Percentiles rank a stretch among this genome's conserved stretches.
Evolutionary conservation across 2,797 vertebrate genomes (phyloP).

Genomic region (Benthosema pterotum): DNA sequence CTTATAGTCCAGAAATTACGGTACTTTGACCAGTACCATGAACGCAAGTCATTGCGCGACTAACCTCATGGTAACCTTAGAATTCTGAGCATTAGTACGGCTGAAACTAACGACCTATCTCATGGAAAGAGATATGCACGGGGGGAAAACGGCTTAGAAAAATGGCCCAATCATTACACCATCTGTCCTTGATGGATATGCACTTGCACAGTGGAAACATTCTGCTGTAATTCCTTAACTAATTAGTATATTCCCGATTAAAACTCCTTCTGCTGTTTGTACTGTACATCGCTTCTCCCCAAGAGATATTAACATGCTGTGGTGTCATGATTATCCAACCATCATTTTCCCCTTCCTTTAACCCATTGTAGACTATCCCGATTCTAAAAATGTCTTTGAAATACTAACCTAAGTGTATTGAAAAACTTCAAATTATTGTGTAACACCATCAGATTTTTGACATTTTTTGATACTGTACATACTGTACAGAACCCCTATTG

Average conservation of each 20-base stretch:
- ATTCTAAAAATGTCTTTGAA: too few species aligned
- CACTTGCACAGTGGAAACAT: slow-evolving; percentile 41
- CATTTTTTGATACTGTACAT: too few species aligned
- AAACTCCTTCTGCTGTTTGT: slow-evolving; percentile 23
- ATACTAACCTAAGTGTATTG: too few species aligned
- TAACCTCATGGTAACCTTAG: background rate
- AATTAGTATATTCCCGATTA: background rate
- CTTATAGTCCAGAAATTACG: too few species aligned
- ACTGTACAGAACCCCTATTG: too few species aligned
- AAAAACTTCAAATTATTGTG: too few species aligned
- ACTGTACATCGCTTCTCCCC: slow-evolving; percentile 16
- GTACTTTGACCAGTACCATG: too few species aligned
- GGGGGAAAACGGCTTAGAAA: slow-evolving; percentile 3
- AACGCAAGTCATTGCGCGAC: background rate
- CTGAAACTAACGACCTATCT: background rate
- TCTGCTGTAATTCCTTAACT: slow-evolving; percentile 27
- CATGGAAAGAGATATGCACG: background rate
- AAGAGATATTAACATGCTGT: slow-evolving; percentile 48
- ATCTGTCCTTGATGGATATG: slow-evolving; percentile 11
- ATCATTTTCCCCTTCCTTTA: slow-evolving; percentile 47
- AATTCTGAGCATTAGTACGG: background rate
- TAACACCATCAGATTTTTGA: too few species aligned
- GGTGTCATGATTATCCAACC: slow-evolving; percentile 44
- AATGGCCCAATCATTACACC: background rate
- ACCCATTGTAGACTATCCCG: too few species aligned